These are phyloP conservation scores for Halcyon malimbica DNA, from an alignment of 2,113 vertebrate genomes.

Conservation along the genomic window DNA sequence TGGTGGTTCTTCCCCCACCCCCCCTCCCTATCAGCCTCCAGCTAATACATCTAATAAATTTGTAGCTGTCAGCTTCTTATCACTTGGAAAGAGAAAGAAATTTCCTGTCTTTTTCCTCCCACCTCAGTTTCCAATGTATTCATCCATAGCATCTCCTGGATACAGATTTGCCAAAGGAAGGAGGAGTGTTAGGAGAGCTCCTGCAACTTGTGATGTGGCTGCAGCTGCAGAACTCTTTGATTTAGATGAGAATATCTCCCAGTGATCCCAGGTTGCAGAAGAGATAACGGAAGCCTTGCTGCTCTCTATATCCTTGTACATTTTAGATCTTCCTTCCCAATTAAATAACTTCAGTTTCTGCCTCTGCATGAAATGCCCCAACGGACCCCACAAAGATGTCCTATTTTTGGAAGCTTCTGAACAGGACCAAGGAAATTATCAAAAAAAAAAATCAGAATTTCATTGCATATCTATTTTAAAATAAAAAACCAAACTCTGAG, in stretches of 20 bases:
- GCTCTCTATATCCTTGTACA: neutral
- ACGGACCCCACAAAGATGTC: neutral
- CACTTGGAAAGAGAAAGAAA: neutral
- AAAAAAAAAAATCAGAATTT: neutral
- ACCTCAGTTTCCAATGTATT: neutral
- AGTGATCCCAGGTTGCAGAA: neutral
- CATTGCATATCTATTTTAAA: neutral
- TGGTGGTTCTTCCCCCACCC: neutral
- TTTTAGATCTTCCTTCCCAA: neutral
- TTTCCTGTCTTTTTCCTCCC: neutral
- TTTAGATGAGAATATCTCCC: neutral
- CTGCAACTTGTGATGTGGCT: neutral
- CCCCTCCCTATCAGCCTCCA: neutral
- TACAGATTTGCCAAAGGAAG: neutral
- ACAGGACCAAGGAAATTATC: neutral
- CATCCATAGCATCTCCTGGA: neutral
- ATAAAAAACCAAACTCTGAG: neutral
- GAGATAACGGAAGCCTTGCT: accelerated
- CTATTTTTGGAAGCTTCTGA: neutral
- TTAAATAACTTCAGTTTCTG: neutral
- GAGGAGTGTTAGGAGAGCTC: neutral
- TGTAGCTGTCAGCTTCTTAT: neutral
- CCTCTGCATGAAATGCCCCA: neutral
- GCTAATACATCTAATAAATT: neutral
- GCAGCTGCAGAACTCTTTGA: neutral